Percentiles rank a stretch among this genome's conserved stretches.
These are phyloP conservation scores for Apoda limacodes DNA, from an alignment of 2,888 invertebrate genomes.

Conservation along the genomic window DNA sequence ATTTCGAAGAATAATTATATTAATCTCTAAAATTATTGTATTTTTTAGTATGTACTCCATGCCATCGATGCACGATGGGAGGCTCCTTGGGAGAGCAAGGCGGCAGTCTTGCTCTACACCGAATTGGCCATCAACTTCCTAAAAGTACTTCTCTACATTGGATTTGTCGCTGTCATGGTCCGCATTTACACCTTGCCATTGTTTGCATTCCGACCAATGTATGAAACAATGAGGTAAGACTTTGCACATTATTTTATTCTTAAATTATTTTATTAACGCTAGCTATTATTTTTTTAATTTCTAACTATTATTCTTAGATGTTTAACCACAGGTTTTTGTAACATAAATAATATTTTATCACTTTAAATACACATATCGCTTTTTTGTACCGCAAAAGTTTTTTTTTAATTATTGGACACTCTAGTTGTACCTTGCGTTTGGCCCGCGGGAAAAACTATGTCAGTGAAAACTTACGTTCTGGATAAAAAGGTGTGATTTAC, in stretches of 20 bases:
- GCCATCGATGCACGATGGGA: conserved; percentile 91
- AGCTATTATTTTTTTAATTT: conserved; percentile 1
- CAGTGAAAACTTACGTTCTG: too few species aligned
- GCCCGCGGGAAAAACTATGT: too few species aligned
- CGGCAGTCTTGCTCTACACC: conserved; percentile 95
- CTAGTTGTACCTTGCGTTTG: too few species aligned
- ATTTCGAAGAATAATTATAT: too few species aligned
- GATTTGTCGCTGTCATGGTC: conserved; percentile 97
- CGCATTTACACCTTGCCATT: conserved; percentile 96
- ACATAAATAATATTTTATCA: too few species aligned
- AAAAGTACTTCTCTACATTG: conserved; percentile 87
- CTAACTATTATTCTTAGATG: conserved; percentile 1
- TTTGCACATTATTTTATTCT: conserved; percentile 3
- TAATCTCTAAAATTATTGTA: too few species aligned
- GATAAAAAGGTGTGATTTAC: too few species aligned
- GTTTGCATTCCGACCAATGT: conserved; percentile 99
- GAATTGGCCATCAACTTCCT: conserved; percentile 93
- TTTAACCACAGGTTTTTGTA: too few species aligned
- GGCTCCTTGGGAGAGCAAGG: conserved; percentile 99
- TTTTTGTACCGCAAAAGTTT: too few species aligned
- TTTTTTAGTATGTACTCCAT: conserved; percentile 70
- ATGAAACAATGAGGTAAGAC: conserved; percentile 91
- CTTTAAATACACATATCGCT: too few species aligned
- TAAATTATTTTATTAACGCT: conserved; percentile 5
- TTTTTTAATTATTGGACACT: too few species aligned